Conservation (phyloP, 2,888 invertebrate species). For the Meloe dianella region DNA sequence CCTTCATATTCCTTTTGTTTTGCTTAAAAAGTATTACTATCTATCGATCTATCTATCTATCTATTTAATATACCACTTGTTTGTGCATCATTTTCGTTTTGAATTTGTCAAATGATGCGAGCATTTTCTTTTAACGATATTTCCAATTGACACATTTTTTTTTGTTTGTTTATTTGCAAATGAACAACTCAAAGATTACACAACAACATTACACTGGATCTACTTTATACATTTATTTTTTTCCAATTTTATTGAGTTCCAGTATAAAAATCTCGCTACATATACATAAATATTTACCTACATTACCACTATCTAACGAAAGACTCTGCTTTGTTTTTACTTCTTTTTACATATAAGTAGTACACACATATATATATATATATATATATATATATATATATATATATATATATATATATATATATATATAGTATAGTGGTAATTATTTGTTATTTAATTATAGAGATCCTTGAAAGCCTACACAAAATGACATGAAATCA, state of each 20-base stretch:
- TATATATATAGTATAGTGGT: too few species aligned
- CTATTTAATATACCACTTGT: constrained; percentile 65
- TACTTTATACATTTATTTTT: constrained; percentile 33
- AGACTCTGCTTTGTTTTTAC: constrained; percentile 47
- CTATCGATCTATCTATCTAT: too few species aligned
- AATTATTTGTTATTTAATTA: constrained; percentile 45
- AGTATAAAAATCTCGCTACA: constrained; percentile 57
- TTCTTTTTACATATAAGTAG: background rate
- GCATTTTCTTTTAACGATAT: constrained; percentile 25
- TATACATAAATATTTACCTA: constrained; percentile 52
- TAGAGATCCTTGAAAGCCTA: constrained; percentile 59
- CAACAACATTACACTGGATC: constrained; percentile 35
- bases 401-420: too few species aligned
- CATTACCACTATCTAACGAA: too few species aligned
- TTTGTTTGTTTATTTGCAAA: too few species aligned
- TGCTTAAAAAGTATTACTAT: constrained; percentile 53
- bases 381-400: too few species aligned
- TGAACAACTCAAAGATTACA: background rate
- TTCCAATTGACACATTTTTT: constrained; percentile 7
- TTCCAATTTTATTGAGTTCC: constrained; percentile 40
- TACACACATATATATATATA: too few species aligned
- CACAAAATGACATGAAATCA: constrained; percentile 34
- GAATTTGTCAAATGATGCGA: background rate
- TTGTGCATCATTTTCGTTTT: constrained; percentile 55
- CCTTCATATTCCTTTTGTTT: too few species aligned